A percentile compares a stretch with the other conserved stretches of the same genome.
Evolutionary conservation across 2,888 invertebrate genomes (phyloP).

Genomic region (Mamestra brassicae): DNA sequence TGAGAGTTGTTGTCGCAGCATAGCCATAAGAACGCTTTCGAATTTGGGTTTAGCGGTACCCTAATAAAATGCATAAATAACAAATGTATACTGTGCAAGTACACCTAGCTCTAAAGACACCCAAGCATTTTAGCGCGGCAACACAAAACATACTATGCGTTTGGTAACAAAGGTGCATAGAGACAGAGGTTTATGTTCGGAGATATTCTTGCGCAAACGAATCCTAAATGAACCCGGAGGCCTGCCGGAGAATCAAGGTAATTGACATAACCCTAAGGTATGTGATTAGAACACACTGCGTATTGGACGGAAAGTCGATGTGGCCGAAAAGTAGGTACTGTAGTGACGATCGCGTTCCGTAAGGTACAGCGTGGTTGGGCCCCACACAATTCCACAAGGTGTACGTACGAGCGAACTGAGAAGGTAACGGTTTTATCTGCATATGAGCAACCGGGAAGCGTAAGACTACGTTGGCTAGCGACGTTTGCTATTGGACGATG

Average conservation of each 20-base stretch:
- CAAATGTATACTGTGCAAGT: too few relatives aligned
- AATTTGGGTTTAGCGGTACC: not conserved
- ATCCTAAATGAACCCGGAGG: not conserved
- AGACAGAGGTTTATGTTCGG: not conserved
- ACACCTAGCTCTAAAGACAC: not conserved
- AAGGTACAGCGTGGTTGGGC: not conserved
- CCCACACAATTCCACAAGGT: not conserved
- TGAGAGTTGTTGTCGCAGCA: not conserved
- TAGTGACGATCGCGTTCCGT: not conserved
- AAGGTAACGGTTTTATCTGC: not conserved
- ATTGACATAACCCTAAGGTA: not conserved
- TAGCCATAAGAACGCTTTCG: not conserved
- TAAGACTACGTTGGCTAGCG: too few relatives aligned
- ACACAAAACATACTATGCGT: slow-evolving; percentile 1
- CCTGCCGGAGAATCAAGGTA: not conserved
- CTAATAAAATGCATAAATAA: slow-evolving; percentile 2
- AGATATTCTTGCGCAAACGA: not conserved
- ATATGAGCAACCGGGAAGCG: not conserved
- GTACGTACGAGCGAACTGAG: too few relatives aligned
- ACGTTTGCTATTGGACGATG: not conserved
- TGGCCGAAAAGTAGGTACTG: too few relatives aligned
- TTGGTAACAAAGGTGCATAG: not conserved
- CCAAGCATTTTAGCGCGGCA: not conserved
- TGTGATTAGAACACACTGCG: not conserved
- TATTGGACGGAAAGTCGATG: not conserved